Base-by-base conservation (phyloP, 1,140 invertebrate species). In the Cylas formicarius region DNA sequence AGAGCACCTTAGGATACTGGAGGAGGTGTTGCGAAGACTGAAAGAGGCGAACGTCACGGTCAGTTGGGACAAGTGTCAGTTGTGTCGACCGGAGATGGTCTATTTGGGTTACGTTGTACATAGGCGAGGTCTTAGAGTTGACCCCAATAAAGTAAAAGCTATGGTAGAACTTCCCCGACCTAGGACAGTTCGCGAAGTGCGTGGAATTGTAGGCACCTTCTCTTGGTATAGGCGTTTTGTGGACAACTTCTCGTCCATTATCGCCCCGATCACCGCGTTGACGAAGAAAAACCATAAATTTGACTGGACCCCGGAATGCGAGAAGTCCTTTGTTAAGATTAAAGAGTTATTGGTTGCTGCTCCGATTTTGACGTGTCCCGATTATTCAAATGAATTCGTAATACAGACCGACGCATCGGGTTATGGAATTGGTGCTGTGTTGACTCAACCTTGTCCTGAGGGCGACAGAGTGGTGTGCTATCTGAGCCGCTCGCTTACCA, bases 381-480 rank as follows among this genome's bases (percentile, higher is more conserved):
- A 49, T 16, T 52, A 34, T 21, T n/a, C 36, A 1, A 11, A 21
- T 10, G 17, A 14, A 17, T 52, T 52, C 28, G n/a, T 38, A 8
- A 13, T 49, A 4, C 45, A 48, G 20, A 44, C 45, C 2, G 39
- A 67, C 48, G 62, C 59, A 6, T 44, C 26, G 26, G 14, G 44
- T 6, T 10, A n/a, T 31, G 61, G 52, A 4, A 4, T 67, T 16
- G 60, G 59, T 19, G 50, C 44, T 2, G 55, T 58, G 8, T 34
- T 62, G 7, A 54, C 47, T 10, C 64, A 65, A 39, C 24, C 35
- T 10, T 2, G 36, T 11, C 38, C 58, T 0, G 45, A 37, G 18
- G 13, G 29, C n/a, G 55, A 61, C 23, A 29, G 40, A 21, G 63
- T 62, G 1, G 57, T 73, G 4, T 54, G 57, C 0, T 71, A 68